Evolutionary conservation across 2,888 invertebrate genomes (phyloP), one percentile per base, ranked within the genome.

Genomic region (Scrobipalpa costella): DNA sequence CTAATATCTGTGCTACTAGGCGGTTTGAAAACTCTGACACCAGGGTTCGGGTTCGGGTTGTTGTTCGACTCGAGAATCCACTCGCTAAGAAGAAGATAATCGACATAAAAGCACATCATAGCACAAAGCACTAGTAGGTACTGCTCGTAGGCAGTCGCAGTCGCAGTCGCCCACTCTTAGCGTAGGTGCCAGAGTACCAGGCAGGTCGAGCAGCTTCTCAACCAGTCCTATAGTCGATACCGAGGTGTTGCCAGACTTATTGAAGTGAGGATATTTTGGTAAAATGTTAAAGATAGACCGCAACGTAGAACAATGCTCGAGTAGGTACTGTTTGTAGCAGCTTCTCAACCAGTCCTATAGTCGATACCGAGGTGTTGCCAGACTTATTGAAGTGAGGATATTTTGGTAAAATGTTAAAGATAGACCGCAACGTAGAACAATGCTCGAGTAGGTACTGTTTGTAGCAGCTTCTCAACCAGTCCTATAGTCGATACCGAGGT

Each of bases 161-260:
- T n/a, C n/a, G n/a, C 65, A 66, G 69, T 77, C 75, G 71, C 81
- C 81, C 80, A 80, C 80, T 63, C 19, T 36, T 8, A 33, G 64
- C 70, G 73, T 75, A 68, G 71, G 71, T 64, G 73, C n/a, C n/a
- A n/a, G n/a, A n/a, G n/a, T n/a, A n/a, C 72, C 70, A 71, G 50
- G 72, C 69, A 68, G 67, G 68, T 68, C 63, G 64, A 61, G 66
- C 70, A 57, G 71, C 72, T 69, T 71, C 68, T 72, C 69, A 72
- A 71, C 71, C 69, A 70, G 71, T 70, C 70, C 67, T 9, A 34
- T 3, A 27, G 33, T 55, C 27, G 21, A 9, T 52, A 27, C 13
- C 40, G 0, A 9, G 11, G 50, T 50, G 17, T 50, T 50, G 50
- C 50, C 50, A 50, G 17, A 7, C 3, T 21, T 9, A 7, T 1